Conservation (phyloP, 2,888 invertebrate genomes). For the Petrolisthes manimaculis region DNA sequence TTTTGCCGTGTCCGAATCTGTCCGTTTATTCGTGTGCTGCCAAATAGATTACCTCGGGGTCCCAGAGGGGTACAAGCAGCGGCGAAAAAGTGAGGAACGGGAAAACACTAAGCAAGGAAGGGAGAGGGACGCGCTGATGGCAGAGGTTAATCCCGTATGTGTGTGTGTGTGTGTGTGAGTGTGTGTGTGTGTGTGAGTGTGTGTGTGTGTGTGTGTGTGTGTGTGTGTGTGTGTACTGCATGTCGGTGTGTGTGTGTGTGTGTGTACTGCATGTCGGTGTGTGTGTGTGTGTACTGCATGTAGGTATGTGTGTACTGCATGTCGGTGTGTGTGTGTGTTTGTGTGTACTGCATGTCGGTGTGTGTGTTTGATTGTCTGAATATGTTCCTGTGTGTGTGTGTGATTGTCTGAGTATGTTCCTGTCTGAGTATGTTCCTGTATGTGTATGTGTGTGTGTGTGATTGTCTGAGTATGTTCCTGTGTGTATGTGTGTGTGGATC, state of each 20-base stretch:
- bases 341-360: too few species aligned
- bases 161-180: neutral
- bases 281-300: too few species aligned
- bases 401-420: conserved; percentile 7
- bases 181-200: conserved; percentile 9
- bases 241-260: neutral
- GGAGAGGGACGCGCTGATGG: neutral
- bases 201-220: neutral
- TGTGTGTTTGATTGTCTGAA: neutral
- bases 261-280: too few species aligned
- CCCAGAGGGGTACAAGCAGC: neutral
- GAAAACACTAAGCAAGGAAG: neutral
- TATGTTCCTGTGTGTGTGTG: neutral
- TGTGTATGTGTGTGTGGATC: too few species aligned
- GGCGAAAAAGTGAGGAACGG: neutral
- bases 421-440: too few species aligned
- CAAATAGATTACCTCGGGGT: too few species aligned
- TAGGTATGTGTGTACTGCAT: too few species aligned
- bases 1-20: too few species aligned
- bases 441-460: neutral
- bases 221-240: neutral
- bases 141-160: neutral
- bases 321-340: too few species aligned
- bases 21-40: too few species aligned
- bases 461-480: neutral